Evolutionary conservation across 2,113 vertebrate species (phyloP).

Genomic region (Nettapus auritus): DNA sequence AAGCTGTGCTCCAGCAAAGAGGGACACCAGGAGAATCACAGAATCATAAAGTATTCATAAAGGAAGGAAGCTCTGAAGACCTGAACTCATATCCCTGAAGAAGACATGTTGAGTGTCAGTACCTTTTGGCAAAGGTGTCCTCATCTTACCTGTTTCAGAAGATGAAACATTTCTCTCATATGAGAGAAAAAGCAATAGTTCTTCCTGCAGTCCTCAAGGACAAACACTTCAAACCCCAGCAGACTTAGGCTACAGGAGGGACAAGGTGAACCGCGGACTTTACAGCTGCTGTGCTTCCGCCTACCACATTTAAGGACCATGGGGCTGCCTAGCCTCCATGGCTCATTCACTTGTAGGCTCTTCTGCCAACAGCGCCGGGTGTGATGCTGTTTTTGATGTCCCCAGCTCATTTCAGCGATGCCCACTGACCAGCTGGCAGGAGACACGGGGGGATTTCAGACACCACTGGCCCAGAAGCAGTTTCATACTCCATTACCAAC

Average conservation of each 20-base stretch:
- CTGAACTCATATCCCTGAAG: background rate
- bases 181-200: rapidly evolving
- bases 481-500: background rate
- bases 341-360: background rate
- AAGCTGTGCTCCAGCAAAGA: background rate
- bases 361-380: background rate
- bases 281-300: background rate
- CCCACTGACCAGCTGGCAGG: background rate
- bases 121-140: background rate
- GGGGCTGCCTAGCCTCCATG: rapidly evolving
- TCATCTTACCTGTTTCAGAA: background rate
- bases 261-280: background rate
- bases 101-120: rapidly evolving
- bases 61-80: background rate
- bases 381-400: background rate
- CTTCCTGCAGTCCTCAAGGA: background rate
- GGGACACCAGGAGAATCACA: background rate
- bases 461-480: background rate
- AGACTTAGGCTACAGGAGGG: background rate
- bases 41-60: no score
- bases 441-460: background rate
- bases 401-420: background rate
- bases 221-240: rapidly evolving
- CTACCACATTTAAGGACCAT: background rate
- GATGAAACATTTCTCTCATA: no score